phyloP scores from a whole-genome alignment of 2,888 invertebrate species.

The Drosophila sordidula region DNA sequence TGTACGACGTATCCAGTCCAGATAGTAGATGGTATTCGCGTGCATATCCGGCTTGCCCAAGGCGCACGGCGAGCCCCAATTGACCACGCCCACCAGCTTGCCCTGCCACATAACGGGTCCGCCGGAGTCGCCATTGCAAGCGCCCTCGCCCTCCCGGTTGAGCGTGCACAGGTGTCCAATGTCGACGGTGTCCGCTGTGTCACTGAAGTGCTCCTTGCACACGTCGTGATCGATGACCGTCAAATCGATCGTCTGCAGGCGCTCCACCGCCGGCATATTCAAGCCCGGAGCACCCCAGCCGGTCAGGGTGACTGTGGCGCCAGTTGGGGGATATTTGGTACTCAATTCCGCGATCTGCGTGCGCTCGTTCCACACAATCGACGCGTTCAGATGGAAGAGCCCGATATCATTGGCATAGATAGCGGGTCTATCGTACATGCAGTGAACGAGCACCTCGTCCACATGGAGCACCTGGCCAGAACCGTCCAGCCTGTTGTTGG shows the following conservation, averaged over 20 bases:
- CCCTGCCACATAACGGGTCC: slow-evolving; percentile 74
- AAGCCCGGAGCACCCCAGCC: slow-evolving; percentile 87
- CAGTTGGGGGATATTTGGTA: slow-evolving; percentile 74
- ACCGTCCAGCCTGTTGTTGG: slow-evolving; percentile 50
- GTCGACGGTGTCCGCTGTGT: slow-evolving; percentile 85
- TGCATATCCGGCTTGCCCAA: slow-evolving; percentile 79
- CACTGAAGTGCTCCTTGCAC: slow-evolving; percentile 83
- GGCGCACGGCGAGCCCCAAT: slow-evolving; percentile 82
- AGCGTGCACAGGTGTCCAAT: slow-evolving; percentile 87
- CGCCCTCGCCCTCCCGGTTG: slow-evolving; percentile 86
- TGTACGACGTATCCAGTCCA: slow-evolving; percentile 72
- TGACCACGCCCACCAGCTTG: slow-evolving; percentile 75
- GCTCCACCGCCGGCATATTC: slow-evolving; percentile 86
- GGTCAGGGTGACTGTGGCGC: slow-evolving; percentile 86
- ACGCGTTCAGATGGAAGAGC: slow-evolving; percentile 86
- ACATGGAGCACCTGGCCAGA: slow-evolving; percentile 64
- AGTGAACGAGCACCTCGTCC: slow-evolving; percentile 59
- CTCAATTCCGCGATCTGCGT: slow-evolving; percentile 86
- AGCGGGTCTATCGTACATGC: slow-evolving; percentile 68
- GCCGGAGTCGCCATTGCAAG: slow-evolving; percentile 80
- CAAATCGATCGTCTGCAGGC: slow-evolving; percentile 86
- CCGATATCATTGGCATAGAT: slow-evolving; percentile 88
- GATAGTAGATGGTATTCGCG: slow-evolving; percentile 74
- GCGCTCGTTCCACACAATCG: slow-evolving; percentile 86
- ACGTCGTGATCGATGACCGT: slow-evolving; percentile 86